A percentile compares a stretch with the other conserved stretches of the same genome.
Evolutionary conservation across 2,888 invertebrate genomes (phyloP).

Genomic region (Nomada ruficornis): DNA sequence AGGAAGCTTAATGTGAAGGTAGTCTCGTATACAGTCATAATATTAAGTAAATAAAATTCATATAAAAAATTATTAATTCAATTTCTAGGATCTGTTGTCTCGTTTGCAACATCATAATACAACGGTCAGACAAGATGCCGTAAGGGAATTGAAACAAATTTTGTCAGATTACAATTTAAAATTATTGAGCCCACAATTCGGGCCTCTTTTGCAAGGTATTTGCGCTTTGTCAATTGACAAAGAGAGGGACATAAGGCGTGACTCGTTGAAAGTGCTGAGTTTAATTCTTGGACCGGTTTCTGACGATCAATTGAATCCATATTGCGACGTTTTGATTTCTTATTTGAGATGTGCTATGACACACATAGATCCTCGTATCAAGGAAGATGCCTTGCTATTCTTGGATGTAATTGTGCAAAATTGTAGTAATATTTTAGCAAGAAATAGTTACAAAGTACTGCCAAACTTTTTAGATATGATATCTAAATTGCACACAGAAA

Average conservation of each 20-base stretch:
- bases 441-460: constrained; percentile 89
- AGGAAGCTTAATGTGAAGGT: constrained; percentile 90
- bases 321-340: constrained; percentile 91
- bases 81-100: constrained; percentile 87
- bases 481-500: constrained; percentile 89
- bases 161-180: constrained; percentile 84
- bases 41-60: constrained; percentile 1
- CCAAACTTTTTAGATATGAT: constrained; percentile 94
- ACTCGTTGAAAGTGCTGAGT: constrained; percentile 86
- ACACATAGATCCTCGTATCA: constrained; percentile 91
- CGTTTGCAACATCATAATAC: constrained; percentile 91
- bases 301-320: constrained; percentile 87
- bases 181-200: constrained; percentile 87
- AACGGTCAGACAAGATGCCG: constrained; percentile 88
- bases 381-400: constrained; percentile 92
- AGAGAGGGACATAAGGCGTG: constrained; percentile 87
- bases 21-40: background rate
- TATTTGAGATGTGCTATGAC: constrained; percentile 96
- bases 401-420: constrained; percentile 91
- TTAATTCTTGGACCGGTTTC: constrained; percentile 84
- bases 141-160: constrained; percentile 87
- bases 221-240: constrained; percentile 90
- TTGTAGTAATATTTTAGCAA: constrained; percentile 88
- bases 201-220: constrained; percentile 89
- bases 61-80: background rate